Percentiles rank a stretch among this genome's conserved stretches.
Evolutionary conservation across 2,113 vertebrate genomes (phyloP).

Genomic region (Myodes glareolus): DNA sequence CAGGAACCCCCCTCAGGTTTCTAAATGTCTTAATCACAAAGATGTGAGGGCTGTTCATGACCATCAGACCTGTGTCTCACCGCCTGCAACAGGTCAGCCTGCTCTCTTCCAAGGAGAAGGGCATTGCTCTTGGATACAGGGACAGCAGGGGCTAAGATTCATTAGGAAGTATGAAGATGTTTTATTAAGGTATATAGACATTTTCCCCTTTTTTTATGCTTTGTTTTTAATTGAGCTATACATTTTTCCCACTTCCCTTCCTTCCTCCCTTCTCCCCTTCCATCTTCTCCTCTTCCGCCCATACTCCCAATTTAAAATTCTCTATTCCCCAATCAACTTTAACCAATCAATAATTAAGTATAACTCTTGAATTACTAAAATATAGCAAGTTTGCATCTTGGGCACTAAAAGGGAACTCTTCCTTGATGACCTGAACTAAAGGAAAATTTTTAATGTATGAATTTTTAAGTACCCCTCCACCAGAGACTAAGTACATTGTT

Average conservation of each 20-base stretch:
- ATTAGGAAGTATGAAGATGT: not conserved
- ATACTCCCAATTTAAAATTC: no score
- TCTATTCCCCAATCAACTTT: not conserved
- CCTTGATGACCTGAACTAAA: conserved; percentile 4
- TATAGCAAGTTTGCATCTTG: not conserved
- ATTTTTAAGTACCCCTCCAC: conserved; percentile 25
- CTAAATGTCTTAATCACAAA: not conserved
- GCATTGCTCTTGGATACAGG: not conserved
- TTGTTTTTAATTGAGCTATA: no score
- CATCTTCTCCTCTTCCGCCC: no score
- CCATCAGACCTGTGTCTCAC: not conserved
- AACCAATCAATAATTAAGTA: conserved; percentile 3
- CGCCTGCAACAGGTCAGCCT: not conserved
- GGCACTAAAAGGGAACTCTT: not conserved
- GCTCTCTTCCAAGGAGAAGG: not conserved
- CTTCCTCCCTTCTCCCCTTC: no score
- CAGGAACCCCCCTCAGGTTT: conserved; percentile 2
- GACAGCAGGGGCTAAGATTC: not conserved
- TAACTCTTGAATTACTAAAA: conserved; percentile 32
- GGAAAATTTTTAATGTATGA: conserved; percentile 33
- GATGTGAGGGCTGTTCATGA: not conserved
- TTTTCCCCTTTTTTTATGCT: no score
- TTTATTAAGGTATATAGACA: not conserved
- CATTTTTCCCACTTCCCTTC: no score
- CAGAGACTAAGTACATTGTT: not conserved